Evolutionary conservation across 1,140 invertebrate genomes (phyloP).

Genomic region (Ridgeia piscesae): DNA sequence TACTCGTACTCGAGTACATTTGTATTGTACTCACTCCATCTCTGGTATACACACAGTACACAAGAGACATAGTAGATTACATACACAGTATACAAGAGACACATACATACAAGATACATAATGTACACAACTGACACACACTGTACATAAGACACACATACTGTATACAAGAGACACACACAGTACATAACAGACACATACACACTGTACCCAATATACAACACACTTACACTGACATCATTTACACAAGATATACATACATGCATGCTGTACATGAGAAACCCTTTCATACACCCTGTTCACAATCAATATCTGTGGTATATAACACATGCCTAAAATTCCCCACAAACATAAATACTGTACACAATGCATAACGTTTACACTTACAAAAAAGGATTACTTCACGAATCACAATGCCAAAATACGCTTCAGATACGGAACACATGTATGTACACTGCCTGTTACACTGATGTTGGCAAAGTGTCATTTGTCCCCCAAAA

Average conservation of each 20-base stretch:
- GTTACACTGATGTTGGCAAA: no score
- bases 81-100: background rate
- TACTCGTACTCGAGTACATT: background rate
- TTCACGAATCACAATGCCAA: no score
- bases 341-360: no score
- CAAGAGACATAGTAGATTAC: no score
- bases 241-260: background rate
- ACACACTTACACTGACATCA: background rate
- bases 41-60: no score
- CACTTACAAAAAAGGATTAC: no score
- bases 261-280: background rate
- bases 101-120: background rate
- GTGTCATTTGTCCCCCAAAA: no score
- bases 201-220: background rate
- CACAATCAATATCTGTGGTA: background rate
- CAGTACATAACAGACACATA: background rate
- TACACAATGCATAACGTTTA: no score
- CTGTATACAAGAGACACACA: background rate
- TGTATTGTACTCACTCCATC: background rate
- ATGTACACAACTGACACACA: background rate
- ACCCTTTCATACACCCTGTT: background rate
- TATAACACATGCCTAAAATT: no score
- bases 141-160: no score
- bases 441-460: no score
- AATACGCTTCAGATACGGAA: no score